phyloP scores from a whole-genome alignment of 2,888 invertebrate genomes.

The Pandemis heparana region DNA sequence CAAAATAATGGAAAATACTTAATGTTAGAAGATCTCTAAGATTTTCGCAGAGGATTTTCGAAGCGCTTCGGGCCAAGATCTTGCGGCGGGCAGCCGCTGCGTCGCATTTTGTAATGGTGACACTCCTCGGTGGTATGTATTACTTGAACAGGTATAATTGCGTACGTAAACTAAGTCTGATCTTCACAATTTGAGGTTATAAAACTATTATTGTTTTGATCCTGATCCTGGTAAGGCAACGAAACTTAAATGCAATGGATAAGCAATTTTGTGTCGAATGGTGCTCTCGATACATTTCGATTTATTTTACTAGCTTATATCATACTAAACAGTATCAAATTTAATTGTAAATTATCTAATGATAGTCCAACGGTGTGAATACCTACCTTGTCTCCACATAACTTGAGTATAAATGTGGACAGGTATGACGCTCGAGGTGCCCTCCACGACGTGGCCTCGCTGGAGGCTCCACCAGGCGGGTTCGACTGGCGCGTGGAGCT shows the following conservation, averaged over 20 bases:
- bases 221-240: slow-evolving; percentile 18
- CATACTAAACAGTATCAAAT: neutral
- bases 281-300: slow-evolving; percentile 6
- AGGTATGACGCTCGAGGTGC: slow-evolving; percentile 98
- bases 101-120: slow-evolving; percentile 77
- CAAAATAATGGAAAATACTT: slow-evolving; percentile 72
- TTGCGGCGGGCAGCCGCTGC: slow-evolving; percentile 54
- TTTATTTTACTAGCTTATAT: neutral
- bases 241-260: slow-evolving; percentile 17
- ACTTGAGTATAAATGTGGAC: slow-evolving; percentile 56
- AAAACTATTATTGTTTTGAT: slow-evolving; percentile 38
- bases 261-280: slow-evolving; percentile 6
- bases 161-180: slow-evolving; percentile 41
- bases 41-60: slow-evolving; percentile 81
- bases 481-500: slow-evolving; percentile 87
- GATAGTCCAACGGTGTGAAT: neutral
- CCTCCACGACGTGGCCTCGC: slow-evolving; percentile 92
- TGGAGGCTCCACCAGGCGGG: slow-evolving; percentile 93
- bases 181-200: slow-evolving; percentile 42
- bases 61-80: slow-evolving; percentile 54
- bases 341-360: neutral
- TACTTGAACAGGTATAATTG: slow-evolving; percentile 73
- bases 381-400: neutral
- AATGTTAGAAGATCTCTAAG: slow-evolving; percentile 81
- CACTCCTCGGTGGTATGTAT: slow-evolving; percentile 81